These are phyloP conservation scores for Cheilinus undulatus DNA, from an alignment of 2,113 vertebrate species.

Conservation along the genomic window DNA sequence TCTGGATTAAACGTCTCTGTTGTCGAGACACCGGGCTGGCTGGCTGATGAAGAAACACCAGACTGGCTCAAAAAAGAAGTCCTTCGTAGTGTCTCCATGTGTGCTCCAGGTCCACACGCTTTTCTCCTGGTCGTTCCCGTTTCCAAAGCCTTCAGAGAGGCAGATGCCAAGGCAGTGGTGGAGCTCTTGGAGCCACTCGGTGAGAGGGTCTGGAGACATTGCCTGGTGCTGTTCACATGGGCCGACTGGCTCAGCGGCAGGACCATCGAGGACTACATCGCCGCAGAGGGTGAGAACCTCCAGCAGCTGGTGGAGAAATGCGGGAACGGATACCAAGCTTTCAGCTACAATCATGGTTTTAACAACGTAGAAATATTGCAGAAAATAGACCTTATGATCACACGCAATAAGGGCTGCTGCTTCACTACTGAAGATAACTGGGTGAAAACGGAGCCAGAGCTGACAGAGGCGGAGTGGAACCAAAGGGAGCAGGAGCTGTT, in stretches of 20 bases:
- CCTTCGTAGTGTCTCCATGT: constrained; percentile 13
- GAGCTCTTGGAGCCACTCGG: constrained; percentile 28
- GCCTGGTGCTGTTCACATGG: constrained; percentile 30
- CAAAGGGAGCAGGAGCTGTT: constrained; percentile 39
- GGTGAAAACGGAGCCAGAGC: background rate
- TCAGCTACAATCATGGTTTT: background rate
- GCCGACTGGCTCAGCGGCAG: constrained; percentile 18
- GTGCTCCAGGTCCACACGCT: constrained; percentile 8
- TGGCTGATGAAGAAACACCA: background rate
- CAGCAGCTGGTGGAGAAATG: constrained; percentile 25
- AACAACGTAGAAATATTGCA: background rate
- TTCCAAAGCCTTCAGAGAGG: constrained; percentile 16
- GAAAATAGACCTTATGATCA: constrained; percentile 14
- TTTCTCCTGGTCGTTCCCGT: constrained; percentile 24
- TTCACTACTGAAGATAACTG: background rate
- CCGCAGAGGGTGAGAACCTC: constrained; percentile 1
- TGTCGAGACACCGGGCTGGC: constrained; percentile 15
- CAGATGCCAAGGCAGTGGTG: background rate
- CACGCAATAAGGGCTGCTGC: constrained; percentile 24
- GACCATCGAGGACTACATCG: constrained; percentile 24
- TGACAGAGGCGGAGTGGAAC: constrained; percentile 36
- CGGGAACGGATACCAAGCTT: constrained; percentile 2
- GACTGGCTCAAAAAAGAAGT: constrained; percentile 6
- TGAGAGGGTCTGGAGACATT: constrained; percentile 33
- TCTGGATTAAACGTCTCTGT: constrained; percentile 6